phyloP scores from a whole-genome alignment of 2,113 vertebrate genomes.

The Odocoileus hemionus region DNA sequence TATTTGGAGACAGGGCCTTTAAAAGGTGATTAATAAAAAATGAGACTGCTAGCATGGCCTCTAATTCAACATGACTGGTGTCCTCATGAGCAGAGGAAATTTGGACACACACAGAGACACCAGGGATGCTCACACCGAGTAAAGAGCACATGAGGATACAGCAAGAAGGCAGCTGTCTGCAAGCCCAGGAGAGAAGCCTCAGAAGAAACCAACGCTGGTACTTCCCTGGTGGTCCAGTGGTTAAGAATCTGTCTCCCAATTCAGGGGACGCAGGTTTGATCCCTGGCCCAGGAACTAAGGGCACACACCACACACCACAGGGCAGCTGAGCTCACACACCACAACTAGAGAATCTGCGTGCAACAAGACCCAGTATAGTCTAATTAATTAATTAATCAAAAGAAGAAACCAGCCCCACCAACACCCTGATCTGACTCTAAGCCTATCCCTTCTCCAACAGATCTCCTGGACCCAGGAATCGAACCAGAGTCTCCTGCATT shows the following conservation, averaged over 20 bases:
- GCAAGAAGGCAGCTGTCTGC: background rate
- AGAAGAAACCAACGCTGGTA: background rate
- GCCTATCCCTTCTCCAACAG: background rate
- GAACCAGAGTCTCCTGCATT: background rate
- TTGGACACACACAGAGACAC: background rate
- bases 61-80: background rate
- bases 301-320: background rate
- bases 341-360: background rate
- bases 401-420: background rate
- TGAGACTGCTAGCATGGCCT: background rate
- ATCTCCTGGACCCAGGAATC: background rate
- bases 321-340: too few species aligned
- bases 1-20: background rate
- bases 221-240: background rate
- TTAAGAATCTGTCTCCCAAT: background rate
- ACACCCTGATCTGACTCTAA: background rate
- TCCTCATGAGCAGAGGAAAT: background rate
- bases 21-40: background rate
- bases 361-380: background rate
- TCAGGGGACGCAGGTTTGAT: background rate
- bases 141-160: background rate
- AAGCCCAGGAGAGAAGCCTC: background rate
- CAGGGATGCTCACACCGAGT: background rate
- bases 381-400: background rate
- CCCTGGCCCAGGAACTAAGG: background rate